These are phyloP conservation scores for Zootoca vivipara DNA, from an alignment of 2,113 vertebrate species.

Conservation along the genomic window DNA sequence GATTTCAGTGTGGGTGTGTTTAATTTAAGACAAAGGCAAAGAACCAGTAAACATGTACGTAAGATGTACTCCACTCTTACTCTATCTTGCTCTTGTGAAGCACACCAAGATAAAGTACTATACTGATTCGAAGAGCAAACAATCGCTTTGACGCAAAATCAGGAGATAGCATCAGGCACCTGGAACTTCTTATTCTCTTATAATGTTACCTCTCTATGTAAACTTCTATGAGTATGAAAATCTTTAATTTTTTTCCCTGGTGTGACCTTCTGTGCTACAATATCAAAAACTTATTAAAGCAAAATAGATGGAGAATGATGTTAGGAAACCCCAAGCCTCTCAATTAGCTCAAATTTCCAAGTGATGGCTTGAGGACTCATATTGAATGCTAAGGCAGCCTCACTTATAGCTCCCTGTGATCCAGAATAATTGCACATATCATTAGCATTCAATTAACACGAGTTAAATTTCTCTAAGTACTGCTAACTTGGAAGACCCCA, in stretches of 20 bases:
- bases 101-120: background rate
- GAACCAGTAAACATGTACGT: background rate
- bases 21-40: background rate
- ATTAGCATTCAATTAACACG: constrained; percentile 70
- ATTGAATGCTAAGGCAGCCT: constrained; percentile 26
- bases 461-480: constrained; percentile 55
- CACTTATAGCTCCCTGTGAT: constrained; percentile 52
- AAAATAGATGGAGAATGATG: constrained; percentile 43
- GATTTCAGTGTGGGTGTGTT: too few relatives aligned
- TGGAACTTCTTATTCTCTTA: background rate
- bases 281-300: constrained; percentile 52
- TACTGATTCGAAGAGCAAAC: background rate
- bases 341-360: constrained; percentile 38
- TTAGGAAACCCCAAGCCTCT: constrained; percentile 27
- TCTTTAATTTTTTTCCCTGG: background rate
- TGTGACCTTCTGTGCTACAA: constrained; percentile 31
- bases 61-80: background rate
- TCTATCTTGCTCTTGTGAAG: background rate
- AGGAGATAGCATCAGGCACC: background rate
- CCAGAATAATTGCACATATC: constrained; percentile 66
- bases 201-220: background rate
- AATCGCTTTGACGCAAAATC: background rate
- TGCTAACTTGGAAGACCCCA: constrained; percentile 47
- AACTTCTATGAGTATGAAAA: background rate
- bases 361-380: constrained; percentile 40